phyloP scores from a whole-genome alignment of 2,113 vertebrate genomes.

The Plecturocebus donacophilus region DNA sequence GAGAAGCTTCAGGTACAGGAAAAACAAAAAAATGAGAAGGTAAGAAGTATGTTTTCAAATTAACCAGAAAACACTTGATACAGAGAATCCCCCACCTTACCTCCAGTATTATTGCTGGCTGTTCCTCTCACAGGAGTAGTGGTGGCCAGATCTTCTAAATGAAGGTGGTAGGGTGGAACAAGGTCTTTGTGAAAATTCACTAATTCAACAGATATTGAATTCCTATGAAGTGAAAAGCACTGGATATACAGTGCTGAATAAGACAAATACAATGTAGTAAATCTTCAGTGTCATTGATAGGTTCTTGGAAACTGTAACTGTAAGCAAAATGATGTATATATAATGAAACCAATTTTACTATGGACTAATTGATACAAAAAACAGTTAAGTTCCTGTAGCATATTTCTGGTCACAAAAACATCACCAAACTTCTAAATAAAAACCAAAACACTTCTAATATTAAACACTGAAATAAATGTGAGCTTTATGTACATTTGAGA shows the following conservation, averaged over 20 bases:
- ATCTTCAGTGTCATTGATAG: not conserved
- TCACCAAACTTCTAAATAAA: not conserved
- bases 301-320: not conserved
- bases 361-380: not conserved
- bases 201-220: slow-evolving; percentile 3
- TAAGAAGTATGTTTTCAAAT: slow-evolving; percentile 62
- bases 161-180: slow-evolving; percentile 3
- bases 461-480: not conserved
- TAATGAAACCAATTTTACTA: not conserved
- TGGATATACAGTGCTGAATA: not conserved
- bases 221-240: slow-evolving; percentile 29
- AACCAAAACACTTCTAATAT: not conserved
- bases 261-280: not conserved
- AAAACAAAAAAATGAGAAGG: slow-evolving; percentile 90
- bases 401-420: not conserved
- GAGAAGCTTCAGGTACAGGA: slow-evolving; percentile 93
- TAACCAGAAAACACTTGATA: slow-evolving; percentile 30
- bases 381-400: not conserved
- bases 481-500: not conserved
- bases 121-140: not conserved
- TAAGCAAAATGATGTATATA: not conserved
- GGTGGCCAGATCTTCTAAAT: slow-evolving; percentile 18
- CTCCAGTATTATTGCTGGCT: not conserved
- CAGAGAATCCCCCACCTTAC: not conserved
- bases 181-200: slow-evolving; percentile 42